phyloP scores from a whole-genome alignment of 2,113 vertebrate genomes.

The Sciurus niger region DNA sequence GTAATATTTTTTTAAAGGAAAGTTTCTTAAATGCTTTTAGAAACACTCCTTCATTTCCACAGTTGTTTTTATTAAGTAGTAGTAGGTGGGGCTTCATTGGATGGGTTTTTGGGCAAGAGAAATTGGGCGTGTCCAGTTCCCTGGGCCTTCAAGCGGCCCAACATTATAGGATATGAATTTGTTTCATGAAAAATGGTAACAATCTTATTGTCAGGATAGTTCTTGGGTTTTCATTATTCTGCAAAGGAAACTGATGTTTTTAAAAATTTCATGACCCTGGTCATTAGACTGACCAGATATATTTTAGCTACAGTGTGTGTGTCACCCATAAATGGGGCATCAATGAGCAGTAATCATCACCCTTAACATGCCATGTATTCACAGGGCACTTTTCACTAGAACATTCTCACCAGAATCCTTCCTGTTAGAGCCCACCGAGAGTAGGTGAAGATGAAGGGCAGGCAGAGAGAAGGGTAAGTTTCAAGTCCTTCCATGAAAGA shows the following conservation, averaged over 20 bases:
- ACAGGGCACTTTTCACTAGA: not conserved
- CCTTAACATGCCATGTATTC: accelerated
- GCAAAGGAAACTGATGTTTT: not conserved
- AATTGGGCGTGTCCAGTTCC: too few species aligned
- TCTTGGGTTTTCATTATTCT: not conserved
- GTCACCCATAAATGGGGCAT: not conserved
- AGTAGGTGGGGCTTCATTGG: not conserved
- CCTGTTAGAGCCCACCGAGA: not conserved
- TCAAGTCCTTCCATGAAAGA: not conserved
- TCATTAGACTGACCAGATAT: not conserved
- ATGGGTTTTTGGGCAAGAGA: not conserved
- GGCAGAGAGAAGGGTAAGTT: not conserved
- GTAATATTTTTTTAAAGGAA: not conserved
- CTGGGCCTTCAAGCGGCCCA: not conserved
- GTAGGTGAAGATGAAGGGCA: too few species aligned
- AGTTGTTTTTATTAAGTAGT: not conserved
- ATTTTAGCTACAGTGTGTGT: not conserved
- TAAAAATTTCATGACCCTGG: not conserved
- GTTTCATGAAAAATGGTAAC: not conserved
- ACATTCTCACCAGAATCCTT: not conserved
- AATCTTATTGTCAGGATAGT: not conserved
- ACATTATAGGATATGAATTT: not conserved
- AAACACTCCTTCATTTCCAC: constrained; percentile 12
- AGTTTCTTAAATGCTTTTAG: not conserved
- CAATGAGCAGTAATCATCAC: accelerated